These are phyloP conservation scores for Spinibarbus caldwelli DNA, from an alignment of 2,797 vertebrate species.

Conservation along the genomic window DNA sequence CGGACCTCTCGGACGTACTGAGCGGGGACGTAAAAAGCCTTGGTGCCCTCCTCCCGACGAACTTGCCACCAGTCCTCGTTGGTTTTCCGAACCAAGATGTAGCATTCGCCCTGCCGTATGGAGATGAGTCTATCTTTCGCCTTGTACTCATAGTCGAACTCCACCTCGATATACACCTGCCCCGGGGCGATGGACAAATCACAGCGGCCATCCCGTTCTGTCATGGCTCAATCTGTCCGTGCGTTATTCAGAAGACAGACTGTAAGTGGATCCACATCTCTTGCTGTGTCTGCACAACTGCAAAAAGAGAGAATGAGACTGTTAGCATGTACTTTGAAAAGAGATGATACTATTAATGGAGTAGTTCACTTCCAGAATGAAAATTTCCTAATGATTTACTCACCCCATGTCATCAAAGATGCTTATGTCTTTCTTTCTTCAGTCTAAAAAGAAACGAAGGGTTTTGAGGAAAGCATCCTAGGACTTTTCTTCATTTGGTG, in stretches of 20 bases:
- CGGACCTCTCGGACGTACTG: constrained; percentile 95
- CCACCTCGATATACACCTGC: constrained; percentile 90
- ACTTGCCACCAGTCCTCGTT: constrained; percentile 99
- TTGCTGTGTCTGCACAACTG: constrained; percentile 48
- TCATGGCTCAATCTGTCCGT: constrained; percentile 79
- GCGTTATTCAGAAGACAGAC: constrained; percentile 76
- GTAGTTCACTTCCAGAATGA: too few species aligned
- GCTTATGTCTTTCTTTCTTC: too few species aligned
- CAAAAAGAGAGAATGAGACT: constrained; percentile 54
- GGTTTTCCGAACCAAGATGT: constrained; percentile 94
- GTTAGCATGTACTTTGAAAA: constrained; percentile 1
- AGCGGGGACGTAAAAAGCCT: constrained; percentile 94
- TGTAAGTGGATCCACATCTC: constrained; percentile 80
- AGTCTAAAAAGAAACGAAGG: too few species aligned
- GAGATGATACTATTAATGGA: too few species aligned
- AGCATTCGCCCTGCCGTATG: constrained; percentile 93
- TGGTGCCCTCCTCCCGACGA: constrained; percentile 85
- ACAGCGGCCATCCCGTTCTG: constrained; percentile 84
- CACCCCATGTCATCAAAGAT: too few species aligned
- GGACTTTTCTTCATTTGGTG: too few species aligned
- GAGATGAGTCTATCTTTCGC: constrained; percentile 91
- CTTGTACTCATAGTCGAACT: constrained; percentile 96
- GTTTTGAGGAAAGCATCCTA: too few species aligned
- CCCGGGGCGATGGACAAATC: constrained; percentile 76
- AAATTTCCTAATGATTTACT: too few species aligned